Evolutionary conservation across 2,113 vertebrate genomes (phyloP).

Genomic region (Equus quagga): DNA sequence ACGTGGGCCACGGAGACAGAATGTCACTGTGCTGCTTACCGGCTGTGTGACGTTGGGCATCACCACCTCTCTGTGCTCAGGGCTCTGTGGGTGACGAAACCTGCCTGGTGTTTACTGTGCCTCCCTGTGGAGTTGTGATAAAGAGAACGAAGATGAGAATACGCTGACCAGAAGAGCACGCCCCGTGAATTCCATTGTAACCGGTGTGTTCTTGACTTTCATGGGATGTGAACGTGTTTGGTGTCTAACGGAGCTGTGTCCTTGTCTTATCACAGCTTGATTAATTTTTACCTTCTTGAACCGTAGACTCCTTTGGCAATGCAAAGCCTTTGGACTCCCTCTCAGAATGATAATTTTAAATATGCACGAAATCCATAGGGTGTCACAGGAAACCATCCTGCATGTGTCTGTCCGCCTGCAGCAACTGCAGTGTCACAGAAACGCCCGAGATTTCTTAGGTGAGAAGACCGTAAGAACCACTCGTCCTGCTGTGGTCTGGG

Average conservation of each 20-base stretch:
- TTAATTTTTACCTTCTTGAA: background rate
- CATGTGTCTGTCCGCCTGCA: rapidly evolving
- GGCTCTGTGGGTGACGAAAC: background rate
- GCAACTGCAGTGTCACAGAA: background rate
- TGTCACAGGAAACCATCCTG: background rate
- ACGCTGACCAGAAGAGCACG: background rate
- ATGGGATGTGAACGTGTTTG: rapidly evolving
- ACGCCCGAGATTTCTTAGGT: background rate
- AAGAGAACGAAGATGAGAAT: background rate
- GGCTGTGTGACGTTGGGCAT: background rate
- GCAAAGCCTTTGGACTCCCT: background rate
- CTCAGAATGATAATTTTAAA: background rate
- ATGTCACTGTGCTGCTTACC: rapidly evolving
- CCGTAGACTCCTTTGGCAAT: rapidly evolving
- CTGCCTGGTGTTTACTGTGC: background rate
- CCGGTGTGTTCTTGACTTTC: background rate
- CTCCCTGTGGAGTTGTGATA: background rate
- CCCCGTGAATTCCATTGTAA: background rate
- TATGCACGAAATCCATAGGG: background rate
- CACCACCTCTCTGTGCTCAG: background rate
- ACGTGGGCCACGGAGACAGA: rapidly evolving
- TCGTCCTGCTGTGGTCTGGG: too few species aligned
- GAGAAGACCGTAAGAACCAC: rapidly evolving
- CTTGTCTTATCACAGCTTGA: rapidly evolving
- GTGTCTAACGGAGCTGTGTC: rapidly evolving